Evolutionary conservation across 2,888 invertebrate species (phyloP).

Genomic region (Carterocephalus palaemon): DNA sequence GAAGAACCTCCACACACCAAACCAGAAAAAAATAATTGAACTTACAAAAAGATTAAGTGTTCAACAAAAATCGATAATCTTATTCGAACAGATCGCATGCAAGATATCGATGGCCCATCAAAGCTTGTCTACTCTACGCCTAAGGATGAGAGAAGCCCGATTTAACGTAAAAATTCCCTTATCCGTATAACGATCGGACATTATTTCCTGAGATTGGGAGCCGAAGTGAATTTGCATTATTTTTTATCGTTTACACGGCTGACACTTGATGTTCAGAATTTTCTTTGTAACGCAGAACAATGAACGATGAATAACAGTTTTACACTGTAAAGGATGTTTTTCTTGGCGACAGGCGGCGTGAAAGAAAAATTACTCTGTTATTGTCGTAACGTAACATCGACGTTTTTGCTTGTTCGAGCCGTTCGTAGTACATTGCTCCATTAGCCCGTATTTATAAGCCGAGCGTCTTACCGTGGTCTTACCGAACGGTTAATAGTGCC

Average conservation of each 20-base stretch:
- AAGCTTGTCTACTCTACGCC: no score
- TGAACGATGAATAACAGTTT: constrained; percentile 54
- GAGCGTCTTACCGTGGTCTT: constrained; percentile 10
- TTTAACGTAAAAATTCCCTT: constrained; percentile 70
- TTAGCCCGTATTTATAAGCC: constrained; percentile 22
- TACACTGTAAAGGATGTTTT: constrained; percentile 48
- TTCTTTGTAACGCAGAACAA: constrained; percentile 60
- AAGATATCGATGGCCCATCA: constrained; percentile 62
- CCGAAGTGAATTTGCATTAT: constrained; percentile 71
- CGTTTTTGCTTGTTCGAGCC: constrained; percentile 17
- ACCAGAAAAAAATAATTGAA: no score
- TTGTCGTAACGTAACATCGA: constrained; percentile 23
- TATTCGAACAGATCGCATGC: constrained; percentile 41
- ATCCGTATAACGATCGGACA: constrained; percentile 67
- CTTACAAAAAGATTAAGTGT: no score
- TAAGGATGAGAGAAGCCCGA: constrained; percentile 57
- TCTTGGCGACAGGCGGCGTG: constrained; percentile 40
- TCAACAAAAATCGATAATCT: no score
- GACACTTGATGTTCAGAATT: constrained; percentile 57
- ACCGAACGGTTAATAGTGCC: constrained; percentile 13
- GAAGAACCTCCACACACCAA: no score
- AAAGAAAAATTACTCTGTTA: constrained; percentile 27
- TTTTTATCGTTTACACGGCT: constrained; percentile 61
- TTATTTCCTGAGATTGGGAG: constrained; percentile 50
- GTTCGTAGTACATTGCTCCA: constrained; percentile 8